Evolutionary conservation across 37 sponge, comb jelly and placozoan species (phyloP), one percentile per base, ranked within the genome.

Genomic region (Hormiphora californensis): DNA sequence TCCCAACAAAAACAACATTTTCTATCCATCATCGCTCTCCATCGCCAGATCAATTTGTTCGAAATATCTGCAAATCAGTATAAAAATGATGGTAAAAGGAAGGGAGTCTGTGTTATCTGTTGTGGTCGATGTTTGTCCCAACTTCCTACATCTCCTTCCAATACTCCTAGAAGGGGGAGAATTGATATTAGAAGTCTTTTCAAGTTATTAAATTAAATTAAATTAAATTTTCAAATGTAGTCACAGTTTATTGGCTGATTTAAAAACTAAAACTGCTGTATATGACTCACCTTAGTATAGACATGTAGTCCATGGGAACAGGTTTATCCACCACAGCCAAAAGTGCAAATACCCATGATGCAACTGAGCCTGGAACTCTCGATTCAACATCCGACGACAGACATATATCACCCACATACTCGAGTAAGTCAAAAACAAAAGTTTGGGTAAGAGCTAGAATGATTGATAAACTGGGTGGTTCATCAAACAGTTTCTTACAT

Each of bases 291-390:
- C 67, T 27, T 3, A 65, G 32, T 35, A 65, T 65, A 5, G 67
- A 3, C 67, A 65, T 65, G 67, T 65, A 65, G 35, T 65, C 67
- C 67, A 65, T 65, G 37, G 67, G 67, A 65, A 65, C 67, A 65
- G 67, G 67, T 65, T 65, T 65, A 65, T 65, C 67, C 21, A 65
- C 37, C 11, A 65, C 67, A 65, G 38, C 32, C 17, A 65, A 32
- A 35, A 65, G 67, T 11, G 67, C 32, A 30, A 30, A 65, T 5
- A 65, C 37, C 67, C 67, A 65, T 11, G 67, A 34, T 4, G 36
- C 37, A 7, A 65, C 67, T 36, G 37, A 4, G 5, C 37, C 35
- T 3, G 67, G 67, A 7, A 32, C 28, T 65, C 67, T 65, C 11
- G 67, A 65, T 19, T 27, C 28, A 36, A 36, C 67, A 7, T 65